Percentiles rank a stretch among this genome's conserved stretches.
Evolutionary conservation across 2,113 vertebrate genomes (phyloP).

Genomic region (Pardalotus punctatus): DNA sequence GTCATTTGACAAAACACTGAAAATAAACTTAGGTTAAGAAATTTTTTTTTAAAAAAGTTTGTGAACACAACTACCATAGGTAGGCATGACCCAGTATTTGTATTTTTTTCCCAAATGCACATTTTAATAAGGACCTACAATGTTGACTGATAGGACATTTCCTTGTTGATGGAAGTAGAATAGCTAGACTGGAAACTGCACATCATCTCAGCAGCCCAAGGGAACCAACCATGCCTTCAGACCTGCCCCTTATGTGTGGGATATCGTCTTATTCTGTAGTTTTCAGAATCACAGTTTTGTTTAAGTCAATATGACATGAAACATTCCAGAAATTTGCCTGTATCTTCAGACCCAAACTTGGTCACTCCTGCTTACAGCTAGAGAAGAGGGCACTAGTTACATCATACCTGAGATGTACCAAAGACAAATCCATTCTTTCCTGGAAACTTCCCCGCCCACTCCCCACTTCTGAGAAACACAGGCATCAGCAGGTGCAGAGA

Average conservation of each 20-base stretch:
- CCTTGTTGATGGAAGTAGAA: neutral
- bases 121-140: neutral
- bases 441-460: neutral
- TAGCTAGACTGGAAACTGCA: neutral
- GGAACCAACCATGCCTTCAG: neutral
- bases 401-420: neutral
- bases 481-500: neutral
- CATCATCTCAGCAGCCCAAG: neutral
- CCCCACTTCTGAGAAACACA: neutral
- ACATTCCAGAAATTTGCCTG: neutral
- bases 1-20: neutral
- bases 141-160: neutral
- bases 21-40: neutral
- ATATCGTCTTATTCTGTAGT: neutral
- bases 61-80: neutral
- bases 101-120: neutral
- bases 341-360: neutral
- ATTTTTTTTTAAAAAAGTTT: neutral
- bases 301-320: neutral
- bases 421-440: neutral
- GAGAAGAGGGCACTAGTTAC: neutral
- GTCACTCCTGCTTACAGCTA: neutral
- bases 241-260: accelerated
- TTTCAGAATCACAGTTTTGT: neutral
- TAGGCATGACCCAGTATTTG: neutral